A percentile compares a stretch with the other conserved stretches of the same genome.
phyloP scores from a whole-genome alignment of 2,797 vertebrate species.

The Takifugu rubripes region DNA sequence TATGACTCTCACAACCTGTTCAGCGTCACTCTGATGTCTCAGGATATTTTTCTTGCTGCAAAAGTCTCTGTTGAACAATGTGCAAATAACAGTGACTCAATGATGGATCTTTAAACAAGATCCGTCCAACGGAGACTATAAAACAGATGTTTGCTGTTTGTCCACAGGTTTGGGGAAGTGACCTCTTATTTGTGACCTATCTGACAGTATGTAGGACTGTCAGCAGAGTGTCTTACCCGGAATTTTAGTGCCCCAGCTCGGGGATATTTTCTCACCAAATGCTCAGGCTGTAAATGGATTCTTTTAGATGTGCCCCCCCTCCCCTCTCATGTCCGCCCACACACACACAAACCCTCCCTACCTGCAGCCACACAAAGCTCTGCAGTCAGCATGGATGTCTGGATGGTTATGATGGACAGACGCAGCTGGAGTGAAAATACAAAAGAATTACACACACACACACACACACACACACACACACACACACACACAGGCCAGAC shows the following conservation, averaged over 20 bases:
- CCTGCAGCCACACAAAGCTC: constrained; percentile 26
- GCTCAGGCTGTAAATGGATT: constrained; percentile 25
- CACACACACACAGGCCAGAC: constrained; percentile 7
- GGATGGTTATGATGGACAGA: constrained; percentile 45
- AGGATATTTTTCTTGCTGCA: constrained; percentile 34
- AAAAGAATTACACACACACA: constrained; percentile 29
- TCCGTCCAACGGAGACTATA: constrained; percentile 21
- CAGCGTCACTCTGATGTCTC: neutral
- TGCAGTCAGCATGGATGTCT: constrained; percentile 33
- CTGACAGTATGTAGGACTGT: constrained; percentile 25
- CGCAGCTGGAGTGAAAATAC: constrained; percentile 55
- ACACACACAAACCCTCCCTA: constrained; percentile 3
- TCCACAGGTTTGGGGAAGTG: constrained; percentile 26
- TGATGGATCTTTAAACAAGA: constrained; percentile 33
- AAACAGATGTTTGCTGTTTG: constrained; percentile 36
- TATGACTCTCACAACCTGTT: too few species aligned
- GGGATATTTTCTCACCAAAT: constrained; percentile 34
- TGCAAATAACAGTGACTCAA: constrained; percentile 40
- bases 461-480: constrained; percentile 6
- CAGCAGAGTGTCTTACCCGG: constrained; percentile 11
- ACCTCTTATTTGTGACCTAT: constrained; percentile 46
- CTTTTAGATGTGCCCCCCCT: constrained; percentile 28
- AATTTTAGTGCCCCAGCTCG: constrained; percentile 15
- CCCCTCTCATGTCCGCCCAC: neutral
- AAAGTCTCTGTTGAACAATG: constrained; percentile 30